Evolutionary conservation across 2,888 invertebrate species (phyloP).

Genomic region (Zelleria hepariella): DNA sequence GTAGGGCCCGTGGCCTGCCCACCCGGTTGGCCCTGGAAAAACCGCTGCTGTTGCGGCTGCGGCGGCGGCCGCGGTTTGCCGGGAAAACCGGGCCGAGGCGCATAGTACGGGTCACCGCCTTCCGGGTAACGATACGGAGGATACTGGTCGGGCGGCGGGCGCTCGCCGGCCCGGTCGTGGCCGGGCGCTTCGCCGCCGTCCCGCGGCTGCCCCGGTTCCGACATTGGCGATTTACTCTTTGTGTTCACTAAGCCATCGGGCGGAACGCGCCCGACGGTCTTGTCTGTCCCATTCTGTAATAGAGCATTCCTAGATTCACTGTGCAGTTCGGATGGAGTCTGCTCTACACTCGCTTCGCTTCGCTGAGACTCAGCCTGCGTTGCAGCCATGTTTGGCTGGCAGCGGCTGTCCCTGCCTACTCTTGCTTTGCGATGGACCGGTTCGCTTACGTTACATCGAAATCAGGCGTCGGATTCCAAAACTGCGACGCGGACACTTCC

Average conservation of each 20-base stretch:
- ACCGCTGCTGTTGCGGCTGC: slow-evolving; percentile 71
- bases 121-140: slow-evolving; percentile 72
- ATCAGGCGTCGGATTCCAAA: slow-evolving; percentile 68
- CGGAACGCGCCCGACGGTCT: slow-evolving; percentile 77
- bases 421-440: slow-evolving; percentile 71
- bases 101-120: slow-evolving; percentile 71
- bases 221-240: slow-evolving; percentile 78
- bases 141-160: slow-evolving; percentile 60
- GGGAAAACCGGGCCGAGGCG: slow-evolving; percentile 72
- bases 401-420: slow-evolving; percentile 71
- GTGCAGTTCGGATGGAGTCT: slow-evolving; percentile 76
- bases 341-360: slow-evolving; percentile 80
- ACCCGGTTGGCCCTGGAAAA: slow-evolving; percentile 79
- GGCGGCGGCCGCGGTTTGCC: slow-evolving; percentile 68
- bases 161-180: slow-evolving; percentile 64
- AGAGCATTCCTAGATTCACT: slow-evolving; percentile 77
- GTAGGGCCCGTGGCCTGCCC: slow-evolving; percentile 91
- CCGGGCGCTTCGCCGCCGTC: slow-evolving; percentile 76
- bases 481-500: slow-evolving; percentile 71
- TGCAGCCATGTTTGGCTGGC: slow-evolving; percentile 84
- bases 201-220: slow-evolving; percentile 81
- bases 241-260: slow-evolving; percentile 75
- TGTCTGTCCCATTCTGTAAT: slow-evolving; percentile 85
- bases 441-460: slow-evolving; percentile 72
- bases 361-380: slow-evolving; percentile 87